Evolutionary conservation across 2,888 invertebrate genomes (phyloP), one percentile per base, ranked within the genome.

Genomic region (Sesia bembeciformis): DNA sequence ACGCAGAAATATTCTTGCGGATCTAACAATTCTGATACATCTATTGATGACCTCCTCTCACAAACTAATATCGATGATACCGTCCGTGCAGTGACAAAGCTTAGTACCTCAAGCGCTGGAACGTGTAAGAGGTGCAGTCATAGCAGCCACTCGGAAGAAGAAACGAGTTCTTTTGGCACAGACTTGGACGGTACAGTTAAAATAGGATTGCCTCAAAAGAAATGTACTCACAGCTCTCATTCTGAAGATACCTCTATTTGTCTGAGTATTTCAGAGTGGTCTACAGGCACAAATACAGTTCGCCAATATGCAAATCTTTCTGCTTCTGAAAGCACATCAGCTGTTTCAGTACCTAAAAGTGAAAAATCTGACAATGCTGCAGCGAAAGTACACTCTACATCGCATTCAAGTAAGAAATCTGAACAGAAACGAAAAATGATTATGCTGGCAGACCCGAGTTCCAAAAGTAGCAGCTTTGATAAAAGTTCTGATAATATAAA

Each of bases 181-280:
- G 95, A 95, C 68, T 87, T 95, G 42, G 96, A 95, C 70, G 95
- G 95, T 23, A 96, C 96, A 0, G 95, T 96, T 0, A 93, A 94
- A 74, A 93, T 94, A 69, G 95, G 94, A 2, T 75, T 95, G 38
- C 94, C 94, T 64, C 94, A 93, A 58, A 94, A 94, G 68, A 95
- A 94, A 73, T 95, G 95, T 69, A 95, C 95, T 0, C 94, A 95
- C 63, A 94, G 95, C 66, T 94, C 95, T 0, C 95, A 95, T 79
- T 95, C 96, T 4, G 96, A 96, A 78, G 96, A 96, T 67, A 96
- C 96, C 0, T 96, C 96, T 0, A 93, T 96, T 74, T 96, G 96
- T 23, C 83, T 96, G 40, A 96, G 96, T 68, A 93, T 95, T 68
- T 96, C 96, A 3, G 96, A 96, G 70, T 96, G 96, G 95, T 96